Evolutionary conservation across 2,888 invertebrate species (phyloP).

Genomic region (Drosophila falleni): DNA sequence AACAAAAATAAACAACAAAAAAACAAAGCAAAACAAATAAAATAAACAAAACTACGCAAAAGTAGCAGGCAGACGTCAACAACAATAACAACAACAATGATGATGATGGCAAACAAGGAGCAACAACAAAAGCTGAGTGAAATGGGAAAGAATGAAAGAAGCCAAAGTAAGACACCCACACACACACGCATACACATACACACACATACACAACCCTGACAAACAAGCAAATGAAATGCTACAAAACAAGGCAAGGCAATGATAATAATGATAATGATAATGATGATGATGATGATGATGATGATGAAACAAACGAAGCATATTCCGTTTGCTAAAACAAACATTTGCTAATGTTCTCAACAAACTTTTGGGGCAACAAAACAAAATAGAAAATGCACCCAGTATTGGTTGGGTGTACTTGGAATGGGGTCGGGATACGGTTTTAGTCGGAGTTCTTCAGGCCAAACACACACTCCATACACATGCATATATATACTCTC

Average conservation of each 20-base stretch:
- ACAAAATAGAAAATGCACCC: conserved; percentile 61
- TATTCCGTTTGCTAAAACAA: conserved; percentile 79
- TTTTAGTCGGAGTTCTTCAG: conserved; percentile 53
- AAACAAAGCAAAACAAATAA: conserved; percentile 80
- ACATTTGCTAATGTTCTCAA: conserved; percentile 81
- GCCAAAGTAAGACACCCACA: conserved; percentile 60
- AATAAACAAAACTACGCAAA: conserved; percentile 79
- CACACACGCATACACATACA: conserved; percentile 31
- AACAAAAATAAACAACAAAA: conserved; percentile 75
- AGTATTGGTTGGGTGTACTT: conserved; percentile 13
- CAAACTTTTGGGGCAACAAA: conserved; percentile 70
- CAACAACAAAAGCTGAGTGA: conserved; percentile 40
- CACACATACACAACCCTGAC: conserved; percentile 33
- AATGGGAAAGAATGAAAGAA: conserved; percentile 48
- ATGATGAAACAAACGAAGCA: conserved; percentile 74
- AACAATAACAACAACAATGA: conserved; percentile 49
- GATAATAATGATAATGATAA: conserved; percentile 54
- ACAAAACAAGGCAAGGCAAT: conserved; percentile 50
- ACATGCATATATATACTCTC: conserved; percentile 33
- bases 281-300: conserved; percentile 49
- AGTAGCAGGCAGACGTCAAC: conserved; percentile 75
- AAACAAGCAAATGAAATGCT: conserved; percentile 51
- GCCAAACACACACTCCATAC: conserved; percentile 71
- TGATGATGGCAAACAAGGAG: conserved; percentile 71
- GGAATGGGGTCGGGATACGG: conserved; percentile 1